Conservation (phyloP, 2,888 invertebrate species). For the Sphaeridia pumilis region DNA sequence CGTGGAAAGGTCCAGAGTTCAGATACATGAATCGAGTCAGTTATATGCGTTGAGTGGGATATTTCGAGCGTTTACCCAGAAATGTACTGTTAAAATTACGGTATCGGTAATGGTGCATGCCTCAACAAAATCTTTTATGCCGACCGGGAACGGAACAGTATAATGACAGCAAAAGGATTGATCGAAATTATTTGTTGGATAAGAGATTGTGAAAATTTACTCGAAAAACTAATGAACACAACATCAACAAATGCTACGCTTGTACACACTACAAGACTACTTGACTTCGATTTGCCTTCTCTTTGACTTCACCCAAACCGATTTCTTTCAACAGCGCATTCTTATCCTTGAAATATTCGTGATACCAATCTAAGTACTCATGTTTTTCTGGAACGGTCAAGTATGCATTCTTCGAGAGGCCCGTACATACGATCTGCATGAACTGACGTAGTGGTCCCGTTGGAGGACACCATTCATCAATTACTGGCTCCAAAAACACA, state of each 20-base stretch:
- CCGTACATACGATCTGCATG: slow-evolving; percentile 91
- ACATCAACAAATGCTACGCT: too few species aligned
- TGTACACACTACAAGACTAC: too few species aligned
- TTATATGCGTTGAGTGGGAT: too few species aligned
- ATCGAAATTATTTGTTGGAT: neutral
- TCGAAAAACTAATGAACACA: too few species aligned
- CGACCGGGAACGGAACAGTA: too few species aligned
- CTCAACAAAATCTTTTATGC: too few species aligned
- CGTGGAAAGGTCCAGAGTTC: too few species aligned
- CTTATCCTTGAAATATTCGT: slow-evolving; percentile 74
- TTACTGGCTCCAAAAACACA: slow-evolving; percentile 74
- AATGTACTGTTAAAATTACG: too few species aligned
- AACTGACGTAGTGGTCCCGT: slow-evolving; percentile 87
- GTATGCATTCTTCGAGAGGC: slow-evolving; percentile 87
- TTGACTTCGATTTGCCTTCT: neutral
- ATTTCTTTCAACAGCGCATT: slow-evolving; percentile 55
- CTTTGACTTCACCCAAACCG: slow-evolving; percentile 42
- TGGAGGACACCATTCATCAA: slow-evolving; percentile 79
- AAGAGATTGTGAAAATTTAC: too few species aligned
- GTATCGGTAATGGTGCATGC: too few species aligned
- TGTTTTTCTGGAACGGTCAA: slow-evolving; percentile 75
- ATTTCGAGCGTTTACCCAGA: too few species aligned
- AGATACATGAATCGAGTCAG: too few species aligned
- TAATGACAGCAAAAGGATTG: neutral
- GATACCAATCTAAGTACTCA: slow-evolving; percentile 84